These are phyloP conservation scores for Xenopus borealis DNA, from an alignment of 2,113 vertebrate species.

Conservation along the genomic window DNA sequence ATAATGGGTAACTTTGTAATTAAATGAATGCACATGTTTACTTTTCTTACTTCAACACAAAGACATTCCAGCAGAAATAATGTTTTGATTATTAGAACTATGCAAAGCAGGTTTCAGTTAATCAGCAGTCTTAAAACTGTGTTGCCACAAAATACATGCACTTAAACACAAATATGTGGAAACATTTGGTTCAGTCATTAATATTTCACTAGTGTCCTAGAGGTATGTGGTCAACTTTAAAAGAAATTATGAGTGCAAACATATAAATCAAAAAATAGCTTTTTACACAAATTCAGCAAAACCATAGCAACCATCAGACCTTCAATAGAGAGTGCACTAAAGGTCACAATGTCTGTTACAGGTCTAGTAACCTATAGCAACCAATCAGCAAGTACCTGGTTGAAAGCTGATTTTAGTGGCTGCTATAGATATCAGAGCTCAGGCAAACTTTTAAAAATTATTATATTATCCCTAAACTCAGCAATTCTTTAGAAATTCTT, in stretches of 20 bases:
- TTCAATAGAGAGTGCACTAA: too few species aligned
- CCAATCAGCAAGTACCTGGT: too few species aligned
- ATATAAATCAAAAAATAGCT: not conserved
- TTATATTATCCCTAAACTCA: too few species aligned
- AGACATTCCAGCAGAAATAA: slow-evolving; percentile 77
- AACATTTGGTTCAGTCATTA: not conserved
- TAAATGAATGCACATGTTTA: slow-evolving; percentile 81
- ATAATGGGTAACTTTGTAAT: slow-evolving; percentile 80
- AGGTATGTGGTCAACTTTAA: not conserved
- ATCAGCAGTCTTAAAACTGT: slow-evolving; percentile 64
- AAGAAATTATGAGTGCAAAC: not conserved
- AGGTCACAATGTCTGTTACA: too few species aligned
- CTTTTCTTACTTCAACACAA: slow-evolving; percentile 69
- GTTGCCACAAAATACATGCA: slow-evolving; percentile 1
- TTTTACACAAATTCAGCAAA: too few species aligned
- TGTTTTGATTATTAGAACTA: slow-evolving; percentile 72
- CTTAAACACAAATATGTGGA: not conserved
- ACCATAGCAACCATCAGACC: too few species aligned
- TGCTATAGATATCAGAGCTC: too few species aligned
- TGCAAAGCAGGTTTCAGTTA: slow-evolving; percentile 63
- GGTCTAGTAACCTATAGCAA: too few species aligned
- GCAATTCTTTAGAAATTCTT: too few species aligned
- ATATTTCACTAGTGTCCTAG: not conserved
- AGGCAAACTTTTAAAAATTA: too few species aligned
- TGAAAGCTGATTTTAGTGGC: too few species aligned